phyloP scores from a whole-genome alignment of 2,113 vertebrate species.

The Laterallus jamaicensis region DNA sequence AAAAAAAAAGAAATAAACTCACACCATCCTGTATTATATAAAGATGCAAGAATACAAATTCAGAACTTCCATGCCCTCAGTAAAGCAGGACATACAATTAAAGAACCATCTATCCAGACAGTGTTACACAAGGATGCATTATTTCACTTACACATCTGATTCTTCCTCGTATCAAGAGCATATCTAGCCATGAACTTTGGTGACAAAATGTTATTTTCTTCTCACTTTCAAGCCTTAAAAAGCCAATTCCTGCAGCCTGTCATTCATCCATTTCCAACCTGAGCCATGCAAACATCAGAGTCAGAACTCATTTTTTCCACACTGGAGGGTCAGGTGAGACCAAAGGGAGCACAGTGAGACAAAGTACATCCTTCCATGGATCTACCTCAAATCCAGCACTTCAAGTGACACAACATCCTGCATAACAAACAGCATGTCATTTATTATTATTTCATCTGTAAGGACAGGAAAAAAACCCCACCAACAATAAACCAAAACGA shows the following conservation, averaged over 20 bases:
- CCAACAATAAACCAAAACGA: neutral
- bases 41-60: neutral
- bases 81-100: neutral
- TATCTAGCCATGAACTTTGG: neutral
- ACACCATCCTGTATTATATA: neutral
- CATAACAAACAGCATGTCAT: neutral
- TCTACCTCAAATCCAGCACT: neutral
- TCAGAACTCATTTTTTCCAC: neutral
- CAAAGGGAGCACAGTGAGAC: neutral
- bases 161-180: neutral
- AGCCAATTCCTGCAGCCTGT: neutral
- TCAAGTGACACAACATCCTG: neutral
- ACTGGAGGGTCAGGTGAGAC: neutral
- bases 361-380: rapidly evolving
- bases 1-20: neutral
- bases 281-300: neutral
- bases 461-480: neutral
- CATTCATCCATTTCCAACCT: neutral
- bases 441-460: neutral
- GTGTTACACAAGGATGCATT: neutral
- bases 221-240: neutral
- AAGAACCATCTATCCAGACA: neutral
- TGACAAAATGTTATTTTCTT: neutral
- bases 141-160: neutral
- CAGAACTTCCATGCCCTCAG: neutral